Evolutionary conservation across 1,140 invertebrate genomes (phyloP).

Genomic region (Sarcophaga peregrina): DNA sequence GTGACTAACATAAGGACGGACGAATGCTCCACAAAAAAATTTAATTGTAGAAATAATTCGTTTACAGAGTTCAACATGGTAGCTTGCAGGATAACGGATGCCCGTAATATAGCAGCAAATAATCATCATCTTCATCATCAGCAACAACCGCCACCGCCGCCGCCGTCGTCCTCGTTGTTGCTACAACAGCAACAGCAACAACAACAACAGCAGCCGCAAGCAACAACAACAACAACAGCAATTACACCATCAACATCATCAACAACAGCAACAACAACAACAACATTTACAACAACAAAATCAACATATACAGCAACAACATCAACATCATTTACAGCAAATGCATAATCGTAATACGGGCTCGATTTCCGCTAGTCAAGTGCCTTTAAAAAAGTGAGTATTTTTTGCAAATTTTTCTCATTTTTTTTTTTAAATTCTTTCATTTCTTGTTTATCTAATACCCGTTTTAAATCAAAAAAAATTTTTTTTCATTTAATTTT

Average conservation of each 20-base stretch:
- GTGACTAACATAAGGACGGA: constrained; percentile 62
- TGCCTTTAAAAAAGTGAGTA: constrained; percentile 97
- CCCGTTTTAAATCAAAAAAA: no score
- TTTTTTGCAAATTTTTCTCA: constrained; percentile 35
- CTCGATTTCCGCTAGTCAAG: constrained; percentile 84
- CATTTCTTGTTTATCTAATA: background rate
- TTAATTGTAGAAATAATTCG: constrained; percentile 76
- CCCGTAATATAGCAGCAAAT: constrained; percentile 85
- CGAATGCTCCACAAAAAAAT: constrained; percentile 68
- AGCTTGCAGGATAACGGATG: constrained; percentile 92
- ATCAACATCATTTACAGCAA: constrained; percentile 58
- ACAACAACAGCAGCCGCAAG: no score
- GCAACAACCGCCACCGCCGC: constrained; percentile 15
- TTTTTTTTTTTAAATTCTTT: background rate
- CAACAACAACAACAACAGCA: constrained; percentile 27
- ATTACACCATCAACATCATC: constrained; percentile 7
- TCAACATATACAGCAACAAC: constrained; percentile 21
- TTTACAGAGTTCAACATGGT: constrained; percentile 97
- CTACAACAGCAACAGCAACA: constrained; percentile 26
- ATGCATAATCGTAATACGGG: constrained; percentile 67
- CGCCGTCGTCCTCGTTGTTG: constrained; percentile 24
- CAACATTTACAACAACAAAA: constrained; percentile 33
- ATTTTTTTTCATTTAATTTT: no score
- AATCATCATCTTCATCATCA: constrained; percentile 64
- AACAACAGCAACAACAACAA: constrained; percentile 44